Evolutionary conservation across 2,888 invertebrate species (phyloP), one percentile per base, ranked within the genome.

Genomic region (Flexamia atlantica): DNA sequence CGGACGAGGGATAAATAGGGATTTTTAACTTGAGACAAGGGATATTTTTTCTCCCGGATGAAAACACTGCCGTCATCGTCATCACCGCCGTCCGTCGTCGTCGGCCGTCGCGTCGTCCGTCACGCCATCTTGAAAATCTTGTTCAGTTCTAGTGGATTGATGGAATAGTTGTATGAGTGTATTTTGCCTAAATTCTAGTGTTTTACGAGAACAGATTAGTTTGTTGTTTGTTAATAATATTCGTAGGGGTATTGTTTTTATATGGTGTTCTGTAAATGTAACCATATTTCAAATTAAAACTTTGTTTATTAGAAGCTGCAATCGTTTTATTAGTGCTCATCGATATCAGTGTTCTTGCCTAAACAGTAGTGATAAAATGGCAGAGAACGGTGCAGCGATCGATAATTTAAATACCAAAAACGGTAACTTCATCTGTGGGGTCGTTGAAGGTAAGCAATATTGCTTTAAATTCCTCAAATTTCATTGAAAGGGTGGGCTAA

Each of bases 341-440:
- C 32, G 46, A 14, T 46, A 25, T 28, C 32, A 64, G 82, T 83
- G 82, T 25, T 74, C 60, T 57, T 72, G 72, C 57, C 25, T 74
- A 57, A 20, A 40, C n/a, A 74, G 30, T 32, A 32, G 53, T 28
- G 40, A 57, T 40, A 85, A 86, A 85, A 87, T 87, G 87, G 85
- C 85, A 74, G 86, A 86, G 60, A 83, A 84, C 28, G 76, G 70
- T 72, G 50, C 84, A 64, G 60, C 80, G 25, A 84, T 85, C 46
- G 93, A 93, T 88, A 94, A 94, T 90, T 91, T 93, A 87, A 93
- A 92, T 90, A 91, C 92, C 68, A 94, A 93, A 90, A 93, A 95
- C 89, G 95, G 94, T 85, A 95, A 96, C 90, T 97, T 97, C 89
- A 95, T 97, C 89, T 97, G 97, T 90, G 97, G 97, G 81, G 97